Percentiles rank a stretch among this genome's conserved stretches.
These are phyloP conservation scores for Sinosuthora webbiana DNA, from an alignment of 2,113 vertebrate genomes.

Conservation along the genomic window DNA sequence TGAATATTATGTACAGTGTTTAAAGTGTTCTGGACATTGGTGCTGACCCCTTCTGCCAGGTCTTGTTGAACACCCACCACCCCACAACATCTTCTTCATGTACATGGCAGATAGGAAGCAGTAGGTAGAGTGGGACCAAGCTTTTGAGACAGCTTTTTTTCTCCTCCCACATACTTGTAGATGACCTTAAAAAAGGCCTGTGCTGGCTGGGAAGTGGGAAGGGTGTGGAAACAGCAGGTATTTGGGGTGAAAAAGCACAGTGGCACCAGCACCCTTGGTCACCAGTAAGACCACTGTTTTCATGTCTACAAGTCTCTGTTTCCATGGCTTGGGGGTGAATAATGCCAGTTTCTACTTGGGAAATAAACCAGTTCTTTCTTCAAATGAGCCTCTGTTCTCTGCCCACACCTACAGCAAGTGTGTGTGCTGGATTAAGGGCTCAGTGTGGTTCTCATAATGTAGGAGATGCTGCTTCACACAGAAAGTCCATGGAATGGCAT, in stretches of 20 bases:
- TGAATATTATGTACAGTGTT: not conserved
- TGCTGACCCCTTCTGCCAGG: not conserved
- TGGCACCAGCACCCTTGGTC: not conserved
- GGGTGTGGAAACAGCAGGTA: not conserved
- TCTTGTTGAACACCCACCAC: no score
- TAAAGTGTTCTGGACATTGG: not conserved
- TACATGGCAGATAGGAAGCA: not conserved
- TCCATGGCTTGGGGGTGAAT: not conserved
- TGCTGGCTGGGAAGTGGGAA: not conserved
- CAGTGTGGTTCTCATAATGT: fast-evolving
- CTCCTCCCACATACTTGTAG: not conserved
- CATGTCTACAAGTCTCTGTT: not conserved
- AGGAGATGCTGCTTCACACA: not conserved
- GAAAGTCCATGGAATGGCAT: not conserved
- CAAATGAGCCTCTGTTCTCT: not conserved
- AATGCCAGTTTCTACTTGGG: not conserved
- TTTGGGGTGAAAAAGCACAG: not conserved
- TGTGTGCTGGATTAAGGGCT: not conserved
- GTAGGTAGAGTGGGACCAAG: not conserved
- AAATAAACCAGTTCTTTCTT: not conserved
- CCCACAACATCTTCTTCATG: not conserved
- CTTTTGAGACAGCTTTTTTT: not conserved
- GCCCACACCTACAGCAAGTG: not conserved
- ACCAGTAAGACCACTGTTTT: not conserved
- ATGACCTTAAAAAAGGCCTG: not conserved